Conservation (phyloP, 2,888 invertebrate genomes). For the Pyralis farinalis region DNA sequence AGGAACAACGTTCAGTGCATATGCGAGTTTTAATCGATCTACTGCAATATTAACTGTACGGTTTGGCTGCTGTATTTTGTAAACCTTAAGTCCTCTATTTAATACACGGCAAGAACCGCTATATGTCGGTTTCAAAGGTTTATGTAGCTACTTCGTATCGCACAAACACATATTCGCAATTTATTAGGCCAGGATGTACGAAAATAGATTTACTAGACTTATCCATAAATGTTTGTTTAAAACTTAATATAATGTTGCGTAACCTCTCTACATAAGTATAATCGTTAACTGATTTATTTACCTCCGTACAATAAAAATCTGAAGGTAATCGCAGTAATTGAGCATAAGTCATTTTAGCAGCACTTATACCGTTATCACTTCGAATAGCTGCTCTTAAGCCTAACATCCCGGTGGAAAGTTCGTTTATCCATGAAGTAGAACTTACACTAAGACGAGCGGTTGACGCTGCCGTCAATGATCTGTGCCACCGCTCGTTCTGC, state of each 20-base stretch:
- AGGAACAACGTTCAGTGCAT: not conserved
- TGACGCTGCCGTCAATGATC: slow-evolving; percentile 14
- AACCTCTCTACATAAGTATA: not conserved
- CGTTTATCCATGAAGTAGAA: too few species aligned
- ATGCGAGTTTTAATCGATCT: slow-evolving; percentile 2
- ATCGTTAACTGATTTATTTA: not conserved
- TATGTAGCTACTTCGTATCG: not conserved
- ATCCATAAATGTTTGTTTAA: not conserved
- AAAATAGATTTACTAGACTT: not conserved
- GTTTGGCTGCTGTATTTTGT: too few species aligned
- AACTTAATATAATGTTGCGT: not conserved
- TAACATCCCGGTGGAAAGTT: too few species aligned
- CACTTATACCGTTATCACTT: too few species aligned
- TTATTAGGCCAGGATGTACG: not conserved
- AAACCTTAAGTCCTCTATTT: not conserved
- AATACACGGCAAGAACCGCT: not conserved
- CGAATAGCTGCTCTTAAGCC: too few species aligned
- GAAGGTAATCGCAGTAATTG: not conserved
- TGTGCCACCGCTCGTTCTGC: slow-evolving; percentile 12
- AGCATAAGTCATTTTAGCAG: not conserved
- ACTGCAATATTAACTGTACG: not conserved
- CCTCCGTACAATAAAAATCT: not conserved
- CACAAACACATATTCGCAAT: not conserved
- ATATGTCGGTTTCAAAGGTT: not conserved
- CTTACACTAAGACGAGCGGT: slow-evolving; percentile 1